Conservation (phyloP, 2,797 vertebrate genomes). For the Bradypus variegatus region DNA sequence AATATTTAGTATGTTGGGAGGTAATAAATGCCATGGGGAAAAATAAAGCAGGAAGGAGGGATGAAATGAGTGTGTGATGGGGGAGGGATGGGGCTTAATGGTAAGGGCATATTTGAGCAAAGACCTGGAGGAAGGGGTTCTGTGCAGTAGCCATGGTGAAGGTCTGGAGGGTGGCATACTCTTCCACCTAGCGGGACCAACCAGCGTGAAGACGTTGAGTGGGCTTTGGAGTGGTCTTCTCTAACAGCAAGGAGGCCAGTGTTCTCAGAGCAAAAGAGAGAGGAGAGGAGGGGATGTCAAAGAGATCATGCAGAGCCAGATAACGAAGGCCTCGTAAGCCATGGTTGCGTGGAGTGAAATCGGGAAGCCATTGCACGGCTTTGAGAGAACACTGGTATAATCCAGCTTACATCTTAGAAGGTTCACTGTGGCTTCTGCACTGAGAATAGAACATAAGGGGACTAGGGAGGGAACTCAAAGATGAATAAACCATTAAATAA, state of each 20-base stretch:
- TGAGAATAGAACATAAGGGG: background rate
- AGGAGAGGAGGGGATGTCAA: background rate
- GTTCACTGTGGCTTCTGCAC: background rate
- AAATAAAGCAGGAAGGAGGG: background rate
- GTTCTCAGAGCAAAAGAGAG: background rate
- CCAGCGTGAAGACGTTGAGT: background rate
- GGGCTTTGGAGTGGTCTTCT: background rate
- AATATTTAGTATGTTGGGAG: background rate
- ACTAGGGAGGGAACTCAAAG: background rate
- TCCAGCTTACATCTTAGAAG: slow-evolving; percentile 1
- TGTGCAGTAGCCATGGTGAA: background rate
- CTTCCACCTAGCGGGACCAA: background rate
- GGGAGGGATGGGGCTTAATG: background rate
- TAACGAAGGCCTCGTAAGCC: background rate
- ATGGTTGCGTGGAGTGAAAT: background rate
- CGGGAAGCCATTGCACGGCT: background rate
- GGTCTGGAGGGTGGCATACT: background rate
- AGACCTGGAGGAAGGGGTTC: background rate
- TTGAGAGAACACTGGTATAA: background rate
- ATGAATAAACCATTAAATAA: background rate
- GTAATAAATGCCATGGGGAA: background rate
- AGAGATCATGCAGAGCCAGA: background rate
- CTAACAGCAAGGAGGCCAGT: background rate
- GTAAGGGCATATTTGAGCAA: background rate
- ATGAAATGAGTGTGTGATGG: background rate